Conservation (phyloP, 2,797 vertebrate species). For the Melopsittacus undulatus region DNA sequence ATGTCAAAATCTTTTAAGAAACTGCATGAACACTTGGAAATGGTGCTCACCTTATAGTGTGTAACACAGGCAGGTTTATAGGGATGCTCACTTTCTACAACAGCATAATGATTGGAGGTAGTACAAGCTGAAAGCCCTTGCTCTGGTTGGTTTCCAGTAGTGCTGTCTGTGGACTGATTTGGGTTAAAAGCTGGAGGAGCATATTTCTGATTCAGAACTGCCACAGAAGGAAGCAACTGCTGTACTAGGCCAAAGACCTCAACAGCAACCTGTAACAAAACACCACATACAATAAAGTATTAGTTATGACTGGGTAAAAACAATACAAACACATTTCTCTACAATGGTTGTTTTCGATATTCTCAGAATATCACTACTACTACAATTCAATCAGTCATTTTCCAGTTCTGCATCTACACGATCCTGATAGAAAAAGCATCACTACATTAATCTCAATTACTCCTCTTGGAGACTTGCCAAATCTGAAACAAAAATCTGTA, state of each 20-base stretch:
- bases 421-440: background rate
- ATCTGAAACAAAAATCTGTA: background rate
- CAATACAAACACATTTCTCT: background rate
- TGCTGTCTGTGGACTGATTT: constrained; percentile 99
- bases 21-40: background rate
- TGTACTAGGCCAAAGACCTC: constrained; percentile 98
- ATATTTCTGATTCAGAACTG: constrained; percentile 97
- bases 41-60: constrained; percentile 88
- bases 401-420: background rate
- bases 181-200: constrained; percentile 97
- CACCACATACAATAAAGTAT: background rate
- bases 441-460: background rate
- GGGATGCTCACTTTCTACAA: constrained; percentile 96
- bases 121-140: constrained; percentile 96
- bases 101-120: constrained; percentile 95
- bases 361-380: background rate
- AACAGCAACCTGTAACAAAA: constrained; percentile 87
- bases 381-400: background rate
- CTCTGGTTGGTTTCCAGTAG: constrained; percentile 96
- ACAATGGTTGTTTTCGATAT: background rate
- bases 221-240: constrained; percentile 94
- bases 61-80: constrained; percentile 95
- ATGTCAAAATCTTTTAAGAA: background rate
- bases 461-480: background rate
- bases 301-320: background rate